phyloP scores from a whole-genome alignment of 1,140 invertebrate species.

The Papilio machaon region DNA sequence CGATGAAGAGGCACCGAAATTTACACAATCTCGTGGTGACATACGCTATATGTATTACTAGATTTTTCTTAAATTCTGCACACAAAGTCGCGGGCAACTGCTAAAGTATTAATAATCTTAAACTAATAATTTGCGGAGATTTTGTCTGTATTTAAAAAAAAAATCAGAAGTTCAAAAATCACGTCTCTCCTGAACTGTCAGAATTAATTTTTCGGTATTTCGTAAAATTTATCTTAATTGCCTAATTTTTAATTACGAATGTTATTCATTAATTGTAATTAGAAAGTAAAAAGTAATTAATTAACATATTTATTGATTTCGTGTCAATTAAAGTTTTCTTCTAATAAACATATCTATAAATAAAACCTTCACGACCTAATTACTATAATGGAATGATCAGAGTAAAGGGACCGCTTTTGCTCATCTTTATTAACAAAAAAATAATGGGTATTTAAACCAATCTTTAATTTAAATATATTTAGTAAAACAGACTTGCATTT shows the following conservation, averaged over 20 bases:
- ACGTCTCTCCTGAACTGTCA: neutral
- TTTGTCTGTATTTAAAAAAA: neutral
- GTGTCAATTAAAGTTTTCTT: neutral
- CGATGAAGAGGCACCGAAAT: too few species aligned
- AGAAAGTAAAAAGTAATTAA: conserved; percentile 19
- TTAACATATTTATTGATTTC: conserved; percentile 17
- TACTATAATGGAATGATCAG: conserved; percentile 8
- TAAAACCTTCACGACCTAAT: conserved; percentile 15
- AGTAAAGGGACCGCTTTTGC: neutral
- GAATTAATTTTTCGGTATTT: neutral
- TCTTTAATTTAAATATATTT: neutral
- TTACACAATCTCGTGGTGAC: too few species aligned
- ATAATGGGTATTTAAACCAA: neutral
- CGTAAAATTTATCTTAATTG: neutral
- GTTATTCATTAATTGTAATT: conserved; percentile 5
- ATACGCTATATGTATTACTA: too few species aligned
- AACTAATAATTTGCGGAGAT: neutral
- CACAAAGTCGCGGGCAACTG: too few species aligned
- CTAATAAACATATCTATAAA: conserved; percentile 20
- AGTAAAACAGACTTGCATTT: neutral
- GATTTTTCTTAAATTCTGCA: too few species aligned
- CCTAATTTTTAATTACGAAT: conserved; percentile 16
- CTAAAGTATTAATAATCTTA: too few species aligned
- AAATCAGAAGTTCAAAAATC: neutral
- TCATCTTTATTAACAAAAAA: neutral